Conservation (phyloP, 2,888 invertebrate genomes). For the Drepanosiphum platanoidis region DNA sequence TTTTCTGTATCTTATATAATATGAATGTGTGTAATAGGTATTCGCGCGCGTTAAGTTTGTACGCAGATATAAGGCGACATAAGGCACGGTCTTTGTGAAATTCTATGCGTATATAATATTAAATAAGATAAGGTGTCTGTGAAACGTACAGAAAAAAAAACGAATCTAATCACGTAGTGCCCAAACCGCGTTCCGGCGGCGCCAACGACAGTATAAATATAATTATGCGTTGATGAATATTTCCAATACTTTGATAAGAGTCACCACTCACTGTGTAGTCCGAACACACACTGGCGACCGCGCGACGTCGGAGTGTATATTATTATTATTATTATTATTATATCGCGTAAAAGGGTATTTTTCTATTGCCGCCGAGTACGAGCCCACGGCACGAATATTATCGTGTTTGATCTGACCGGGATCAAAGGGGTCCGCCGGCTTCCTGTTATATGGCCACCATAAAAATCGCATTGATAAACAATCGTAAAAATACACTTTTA, state of each 20-base stretch:
- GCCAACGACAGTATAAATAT: background rate
- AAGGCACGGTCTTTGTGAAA: constrained; percentile 16
- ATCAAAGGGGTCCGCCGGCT: constrained; percentile 62
- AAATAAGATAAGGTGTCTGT: constrained; percentile 6
- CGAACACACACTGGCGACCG: background rate
- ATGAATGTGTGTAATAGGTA: background rate
- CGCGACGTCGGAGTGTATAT: background rate
- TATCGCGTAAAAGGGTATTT: constrained; percentile 27
- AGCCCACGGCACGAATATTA: constrained; percentile 61
- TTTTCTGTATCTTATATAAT: no score
- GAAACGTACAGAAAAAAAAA: background rate
- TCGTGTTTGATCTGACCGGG: constrained; percentile 61
- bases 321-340: constrained; percentile 1
- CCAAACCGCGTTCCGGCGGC: background rate
- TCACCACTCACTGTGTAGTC: background rate
- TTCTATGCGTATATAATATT: background rate
- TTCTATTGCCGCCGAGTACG: constrained; percentile 10
- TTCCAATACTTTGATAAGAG: constrained; percentile 30
- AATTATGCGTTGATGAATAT: constrained; percentile 15
- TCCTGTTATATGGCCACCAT: constrained; percentile 61
- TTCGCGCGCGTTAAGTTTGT: background rate
- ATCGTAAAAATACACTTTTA: constrained; percentile 62
- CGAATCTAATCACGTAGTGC: background rate
- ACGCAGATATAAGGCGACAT: background rate
- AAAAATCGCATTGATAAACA: constrained; percentile 62